A percentile compares a stretch with the other conserved stretches of the same genome.
These are phyloP conservation scores for Lordiphosa collinella DNA, from an alignment of 1,140 invertebrate species.

Conservation along the genomic window DNA sequence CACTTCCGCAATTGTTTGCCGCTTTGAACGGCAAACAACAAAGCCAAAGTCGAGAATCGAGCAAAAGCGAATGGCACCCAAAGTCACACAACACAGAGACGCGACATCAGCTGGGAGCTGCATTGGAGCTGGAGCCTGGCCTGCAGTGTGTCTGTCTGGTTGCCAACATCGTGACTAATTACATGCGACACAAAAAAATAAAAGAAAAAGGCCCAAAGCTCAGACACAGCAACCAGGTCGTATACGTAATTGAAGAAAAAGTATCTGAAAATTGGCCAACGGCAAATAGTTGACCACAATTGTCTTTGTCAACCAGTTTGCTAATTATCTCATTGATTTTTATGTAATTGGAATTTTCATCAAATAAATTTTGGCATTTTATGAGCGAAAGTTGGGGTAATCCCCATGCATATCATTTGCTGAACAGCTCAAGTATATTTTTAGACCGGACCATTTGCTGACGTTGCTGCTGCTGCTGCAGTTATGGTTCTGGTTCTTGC, in stretches of 20 bases:
- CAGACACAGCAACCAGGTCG: constrained; percentile 42
- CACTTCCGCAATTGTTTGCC: constrained; percentile 59
- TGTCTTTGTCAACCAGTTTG: constrained; percentile 14
- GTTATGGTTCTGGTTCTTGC: constrained; percentile 18
- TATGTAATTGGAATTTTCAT: constrained; percentile 29
- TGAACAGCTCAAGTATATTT: constrained; percentile 25
- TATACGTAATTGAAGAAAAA: constrained; percentile 71
- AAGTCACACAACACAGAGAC: constrained; percentile 18
- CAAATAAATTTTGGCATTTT: constrained; percentile 25
- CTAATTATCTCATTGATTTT: constrained; percentile 28
- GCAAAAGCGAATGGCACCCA: constrained; percentile 55
- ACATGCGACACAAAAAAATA: constrained; percentile 71
- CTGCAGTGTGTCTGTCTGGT: constrained; percentile 69
- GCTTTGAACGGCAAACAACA: constrained; percentile 61
- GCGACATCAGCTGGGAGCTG: constrained; percentile 19
- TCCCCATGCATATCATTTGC: constrained; percentile 9
- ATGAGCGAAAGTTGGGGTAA: constrained; percentile 22
- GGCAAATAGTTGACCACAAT: constrained; percentile 49
- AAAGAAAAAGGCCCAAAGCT: constrained; percentile 21
- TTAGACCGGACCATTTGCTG: constrained; percentile 24
- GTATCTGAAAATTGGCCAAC: constrained; percentile 43
- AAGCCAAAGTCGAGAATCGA: constrained; percentile 54
- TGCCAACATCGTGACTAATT: constrained; percentile 76
- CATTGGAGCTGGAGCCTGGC: constrained; percentile 33
- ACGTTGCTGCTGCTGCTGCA: constrained; percentile 7